Percentiles rank a stretch among this genome's conserved stretches.
Evolutionary conservation across 2,113 vertebrate species (phyloP).

Genomic region (Cephalopterus ornatus): DNA sequence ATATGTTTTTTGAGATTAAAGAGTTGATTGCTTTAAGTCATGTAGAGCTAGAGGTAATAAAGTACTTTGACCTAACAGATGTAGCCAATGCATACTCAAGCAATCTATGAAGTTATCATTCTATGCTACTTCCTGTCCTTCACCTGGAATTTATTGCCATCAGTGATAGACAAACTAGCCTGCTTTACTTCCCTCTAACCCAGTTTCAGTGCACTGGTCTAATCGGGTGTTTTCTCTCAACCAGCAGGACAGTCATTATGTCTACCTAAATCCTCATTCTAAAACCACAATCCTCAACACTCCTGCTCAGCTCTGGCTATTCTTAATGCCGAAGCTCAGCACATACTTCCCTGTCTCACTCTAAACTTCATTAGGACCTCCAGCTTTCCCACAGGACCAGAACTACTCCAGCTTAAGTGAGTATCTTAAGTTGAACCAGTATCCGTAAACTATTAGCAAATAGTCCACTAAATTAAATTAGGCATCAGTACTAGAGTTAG

Average conservation of each 20-base stretch:
- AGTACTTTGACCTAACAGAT: neutral
- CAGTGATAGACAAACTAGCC: neutral
- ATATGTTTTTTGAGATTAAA: neutral
- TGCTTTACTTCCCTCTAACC: neutral
- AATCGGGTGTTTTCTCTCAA: neutral
- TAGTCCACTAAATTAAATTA: neutral
- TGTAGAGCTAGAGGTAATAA: neutral
- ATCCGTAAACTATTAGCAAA: neutral
- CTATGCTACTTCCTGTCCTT: neutral
- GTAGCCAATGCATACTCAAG: neutral
- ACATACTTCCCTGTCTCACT: neutral
- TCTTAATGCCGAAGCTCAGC: neutral
- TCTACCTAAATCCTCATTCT: neutral
- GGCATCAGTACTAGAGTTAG: neutral
- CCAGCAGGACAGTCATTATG: neutral
- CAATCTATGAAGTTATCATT: neutral
- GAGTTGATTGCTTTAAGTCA: neutral
- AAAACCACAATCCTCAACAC: neutral
- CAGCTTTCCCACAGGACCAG: neutral
- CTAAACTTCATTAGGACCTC: neutral
- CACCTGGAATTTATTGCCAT: neutral
- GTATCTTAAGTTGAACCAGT: neutral
- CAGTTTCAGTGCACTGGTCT: neutral
- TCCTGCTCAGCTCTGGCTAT: neutral
- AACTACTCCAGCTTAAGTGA: neutral